Conservation (phyloP, 2,888 invertebrate species). For the Pristionchus arcanus region DNA sequence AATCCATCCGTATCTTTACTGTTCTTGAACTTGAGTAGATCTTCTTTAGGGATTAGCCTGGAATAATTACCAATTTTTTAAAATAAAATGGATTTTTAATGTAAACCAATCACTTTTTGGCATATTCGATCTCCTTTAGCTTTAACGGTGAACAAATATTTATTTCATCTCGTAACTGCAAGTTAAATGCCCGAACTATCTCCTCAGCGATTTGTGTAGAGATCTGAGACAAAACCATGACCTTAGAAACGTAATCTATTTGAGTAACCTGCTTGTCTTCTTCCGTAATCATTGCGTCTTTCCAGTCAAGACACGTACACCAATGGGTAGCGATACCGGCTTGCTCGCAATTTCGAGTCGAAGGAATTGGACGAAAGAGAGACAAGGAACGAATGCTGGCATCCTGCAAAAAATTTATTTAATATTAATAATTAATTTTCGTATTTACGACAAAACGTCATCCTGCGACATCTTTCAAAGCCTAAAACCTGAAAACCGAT, state of each 20-base stretch:
- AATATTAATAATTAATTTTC: too few species aligned
- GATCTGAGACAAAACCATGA: too few species aligned
- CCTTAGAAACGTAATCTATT: too few species aligned
- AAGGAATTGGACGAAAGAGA: constrained; percentile 36
- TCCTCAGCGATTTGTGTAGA: not conserved
- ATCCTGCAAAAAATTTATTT: too few species aligned
- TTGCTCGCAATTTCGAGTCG: not conserved
- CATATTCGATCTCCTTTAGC: not conserved
- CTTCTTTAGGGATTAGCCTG: constrained; percentile 16
- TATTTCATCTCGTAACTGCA: not conserved
- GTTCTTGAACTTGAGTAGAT: not conserved
- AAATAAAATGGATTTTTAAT: not conserved
- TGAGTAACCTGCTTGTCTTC: constrained; percentile 37
- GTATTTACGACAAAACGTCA: too few species aligned
- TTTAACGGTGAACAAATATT: not conserved
- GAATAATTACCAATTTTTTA: not conserved
- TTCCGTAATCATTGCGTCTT: not conserved
- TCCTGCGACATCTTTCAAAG: too few species aligned
- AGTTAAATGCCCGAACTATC: not conserved
- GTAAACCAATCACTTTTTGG: constrained; percentile 17
- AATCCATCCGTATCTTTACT: constrained; percentile 57
- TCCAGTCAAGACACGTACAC: constrained; percentile 52
- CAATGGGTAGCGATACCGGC: constrained; percentile 40
- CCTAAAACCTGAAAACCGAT: not conserved
- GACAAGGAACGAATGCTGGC: constrained; percentile 17